Evolutionary conservation across 2,797 vertebrate genomes (phyloP).

Genomic region (Argyrosomus regius): DNA sequence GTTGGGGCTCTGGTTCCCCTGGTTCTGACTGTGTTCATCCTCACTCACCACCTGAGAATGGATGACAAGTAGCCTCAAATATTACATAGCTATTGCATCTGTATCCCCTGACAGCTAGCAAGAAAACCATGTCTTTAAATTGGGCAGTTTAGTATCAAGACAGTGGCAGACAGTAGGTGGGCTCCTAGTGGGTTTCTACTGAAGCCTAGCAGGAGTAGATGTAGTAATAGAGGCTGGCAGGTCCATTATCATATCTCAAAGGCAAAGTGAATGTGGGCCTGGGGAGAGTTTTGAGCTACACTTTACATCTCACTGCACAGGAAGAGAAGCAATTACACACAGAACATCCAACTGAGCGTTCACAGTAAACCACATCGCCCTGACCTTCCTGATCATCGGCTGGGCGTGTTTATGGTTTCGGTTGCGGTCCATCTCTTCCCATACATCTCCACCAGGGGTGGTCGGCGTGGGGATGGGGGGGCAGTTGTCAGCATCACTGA

Average conservation of each 20-base stretch:
- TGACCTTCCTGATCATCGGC: slow-evolving; percentile 92
- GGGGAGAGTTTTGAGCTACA: background rate
- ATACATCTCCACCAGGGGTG: slow-evolving; percentile 91
- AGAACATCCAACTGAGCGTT: background rate
- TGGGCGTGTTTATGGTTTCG: slow-evolving; percentile 90
- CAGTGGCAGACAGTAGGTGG: background rate
- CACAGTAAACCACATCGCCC: slow-evolving; percentile 46
- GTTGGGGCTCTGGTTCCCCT: slow-evolving; percentile 92
- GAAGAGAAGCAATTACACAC: slow-evolving; percentile 1
- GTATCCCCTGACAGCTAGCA: background rate
- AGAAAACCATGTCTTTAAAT: background rate
- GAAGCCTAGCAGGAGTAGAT: background rate
- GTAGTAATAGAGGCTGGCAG: background rate
- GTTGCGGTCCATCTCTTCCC: slow-evolving; percentile 97
- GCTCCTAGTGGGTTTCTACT: background rate
- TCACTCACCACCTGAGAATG: slow-evolving; percentile 90
- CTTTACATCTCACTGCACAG: background rate
- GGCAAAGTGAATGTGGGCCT: slow-evolving; percentile 8
- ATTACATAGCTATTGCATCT: background rate
- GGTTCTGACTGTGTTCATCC: slow-evolving; percentile 95
- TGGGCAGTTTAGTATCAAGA: background rate
- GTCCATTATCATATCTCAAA: slow-evolving; percentile 1
- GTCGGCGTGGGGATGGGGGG: slow-evolving; percentile 87
- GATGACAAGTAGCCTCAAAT: slow-evolving; percentile 4
- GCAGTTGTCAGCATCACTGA: slow-evolving; percentile 96